Conservation (phyloP, 2,888 invertebrate species). For the Andricus quercusramuli region DNA sequence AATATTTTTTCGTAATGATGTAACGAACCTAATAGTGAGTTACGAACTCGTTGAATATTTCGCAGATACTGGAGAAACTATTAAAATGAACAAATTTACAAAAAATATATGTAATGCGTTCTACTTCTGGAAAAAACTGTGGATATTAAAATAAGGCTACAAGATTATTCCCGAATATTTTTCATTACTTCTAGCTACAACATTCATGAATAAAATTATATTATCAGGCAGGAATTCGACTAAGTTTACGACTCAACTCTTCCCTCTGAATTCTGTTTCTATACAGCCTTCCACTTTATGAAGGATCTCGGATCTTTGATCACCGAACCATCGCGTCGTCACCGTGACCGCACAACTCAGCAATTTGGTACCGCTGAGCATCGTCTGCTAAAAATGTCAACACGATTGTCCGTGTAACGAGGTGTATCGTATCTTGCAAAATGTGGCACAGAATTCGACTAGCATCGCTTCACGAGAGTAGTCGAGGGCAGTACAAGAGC, state of each 20-base stretch:
- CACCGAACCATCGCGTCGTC: conserved; percentile 57
- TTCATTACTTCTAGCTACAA: neutral
- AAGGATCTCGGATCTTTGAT: conserved; percentile 64
- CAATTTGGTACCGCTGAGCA: conserved; percentile 60
- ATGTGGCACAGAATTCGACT: conserved; percentile 23
- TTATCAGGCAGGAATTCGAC: neutral
- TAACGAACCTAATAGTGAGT: no score
- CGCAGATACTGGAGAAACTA: no score
- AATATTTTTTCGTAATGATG: no score
- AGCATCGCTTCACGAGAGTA: conserved; percentile 21
- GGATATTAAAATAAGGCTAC: neutral
- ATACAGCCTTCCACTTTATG: conserved; percentile 1
- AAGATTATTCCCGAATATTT: neutral
- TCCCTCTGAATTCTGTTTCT: neutral
- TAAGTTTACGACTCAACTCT: conserved; percentile 2
- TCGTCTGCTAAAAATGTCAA: conserved; percentile 65
- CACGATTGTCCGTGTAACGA: conserved; percentile 68
- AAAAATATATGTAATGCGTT: no score
- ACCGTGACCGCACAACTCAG: conserved; percentile 60
- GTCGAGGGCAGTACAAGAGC: conserved; percentile 28
- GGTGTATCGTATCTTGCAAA: conserved; percentile 32
- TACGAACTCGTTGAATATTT: no score
- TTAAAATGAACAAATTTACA: no score
- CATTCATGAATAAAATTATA: neutral
- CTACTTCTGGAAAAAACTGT: no score